Conservation (phyloP, 2,888 invertebrate species). For the Ametastegia equiseti region DNA sequence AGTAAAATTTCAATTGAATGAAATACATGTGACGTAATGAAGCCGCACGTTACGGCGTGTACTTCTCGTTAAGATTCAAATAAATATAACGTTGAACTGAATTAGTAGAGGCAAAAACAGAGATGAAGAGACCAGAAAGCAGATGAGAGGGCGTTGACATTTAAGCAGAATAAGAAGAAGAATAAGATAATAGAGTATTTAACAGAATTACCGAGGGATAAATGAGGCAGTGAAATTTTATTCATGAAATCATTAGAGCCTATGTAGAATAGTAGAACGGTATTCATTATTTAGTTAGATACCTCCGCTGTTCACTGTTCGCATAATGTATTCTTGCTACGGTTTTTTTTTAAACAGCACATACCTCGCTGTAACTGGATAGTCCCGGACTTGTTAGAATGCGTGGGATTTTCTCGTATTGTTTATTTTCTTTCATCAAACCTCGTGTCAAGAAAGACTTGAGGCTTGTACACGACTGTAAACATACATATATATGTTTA, state of each 20-base stretch:
- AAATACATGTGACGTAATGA: not conserved
- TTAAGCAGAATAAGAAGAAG: not conserved
- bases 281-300: conserved; percentile 18
- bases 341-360: not conserved
- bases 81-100: not conserved
- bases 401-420: not conserved
- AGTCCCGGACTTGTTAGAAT: not conserved
- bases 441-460: not conserved
- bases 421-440: not conserved
- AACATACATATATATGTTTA: not conserved
- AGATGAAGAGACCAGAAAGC: not conserved
- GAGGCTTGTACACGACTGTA: not conserved
- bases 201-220: not conserved
- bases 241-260: conserved; percentile 14
- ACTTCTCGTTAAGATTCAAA: not conserved
- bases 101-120: not conserved
- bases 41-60: not conserved
- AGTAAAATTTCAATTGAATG: not conserved
- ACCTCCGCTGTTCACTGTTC: not conserved
- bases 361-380: not conserved
- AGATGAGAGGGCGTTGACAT: conserved; percentile 1
- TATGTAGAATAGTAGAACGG: conserved; percentile 20
- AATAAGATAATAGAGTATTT: not conserved
- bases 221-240: not conserved
- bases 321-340: conserved; percentile 8